Conservation (phyloP, 2,888 invertebrate species). For the Iselma pallidipennis region DNA sequence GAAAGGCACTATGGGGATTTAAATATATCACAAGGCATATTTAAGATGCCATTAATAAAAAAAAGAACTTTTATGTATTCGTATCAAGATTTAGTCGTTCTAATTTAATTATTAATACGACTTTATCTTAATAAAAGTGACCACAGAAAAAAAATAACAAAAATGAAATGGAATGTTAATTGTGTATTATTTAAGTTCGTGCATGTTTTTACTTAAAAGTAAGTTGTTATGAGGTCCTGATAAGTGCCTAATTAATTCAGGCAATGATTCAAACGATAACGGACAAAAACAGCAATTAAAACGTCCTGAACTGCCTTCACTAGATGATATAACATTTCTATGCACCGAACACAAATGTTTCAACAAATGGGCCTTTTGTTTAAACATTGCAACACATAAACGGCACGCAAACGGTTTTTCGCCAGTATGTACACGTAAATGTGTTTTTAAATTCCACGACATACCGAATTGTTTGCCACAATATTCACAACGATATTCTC, state of each 20-base stretch:
- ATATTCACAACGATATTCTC: conserved; percentile 86
- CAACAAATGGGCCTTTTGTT: conserved; percentile 85
- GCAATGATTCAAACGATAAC: conserved; percentile 81
- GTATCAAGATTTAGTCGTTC: conserved; percentile 40
- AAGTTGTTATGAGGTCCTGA: conserved; percentile 89
- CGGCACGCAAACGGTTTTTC: conserved; percentile 90
- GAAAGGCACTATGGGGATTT: conserved; percentile 43
- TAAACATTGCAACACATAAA: conserved; percentile 89
- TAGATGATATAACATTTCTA: conserved; percentile 83
- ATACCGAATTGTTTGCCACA: conserved; percentile 91
- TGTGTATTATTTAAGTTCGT: conserved; percentile 56
- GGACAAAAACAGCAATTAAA: conserved; percentile 90
- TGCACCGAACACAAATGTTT: conserved; percentile 90
- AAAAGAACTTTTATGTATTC: no score
- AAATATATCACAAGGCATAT: conserved; percentile 39
- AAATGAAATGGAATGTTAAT: conserved; percentile 36
- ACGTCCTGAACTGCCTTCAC: conserved; percentile 73
- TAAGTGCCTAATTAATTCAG: conserved; percentile 83
- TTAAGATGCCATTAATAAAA: neutral
- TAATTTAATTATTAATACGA: conserved; percentile 39
- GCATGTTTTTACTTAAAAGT: conserved; percentile 83
- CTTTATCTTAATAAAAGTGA: conserved; percentile 29
- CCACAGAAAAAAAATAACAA: neutral
- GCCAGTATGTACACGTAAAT: conserved; percentile 84
- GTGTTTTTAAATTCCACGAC: conserved; percentile 92